Evolutionary conservation across 30 jellyfish, hydroid and myxozoan species (phyloP), one percentile per base, ranked within the genome.

Genomic region (Nemopilema nomurai): DNA sequence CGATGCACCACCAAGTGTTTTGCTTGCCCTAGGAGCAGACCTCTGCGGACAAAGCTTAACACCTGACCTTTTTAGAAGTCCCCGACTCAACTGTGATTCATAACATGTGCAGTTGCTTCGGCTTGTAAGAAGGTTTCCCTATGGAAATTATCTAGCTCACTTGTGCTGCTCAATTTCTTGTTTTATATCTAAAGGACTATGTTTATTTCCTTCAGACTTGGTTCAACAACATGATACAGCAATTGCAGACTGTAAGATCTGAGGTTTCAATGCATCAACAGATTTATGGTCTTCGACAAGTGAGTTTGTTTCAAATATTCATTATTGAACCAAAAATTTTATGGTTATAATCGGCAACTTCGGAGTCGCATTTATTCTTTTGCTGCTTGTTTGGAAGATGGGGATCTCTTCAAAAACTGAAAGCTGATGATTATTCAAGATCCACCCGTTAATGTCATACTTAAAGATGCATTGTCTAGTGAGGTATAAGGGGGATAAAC

Each of bases 181-280:
- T 18, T 63, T 4, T 63, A 1, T 63, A 4, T 18, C 7, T 63
- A n/a, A 19, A 63, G 20, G 20, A 6, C 72, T 63, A 31, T 23
- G 13, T 71, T 1, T 23, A 17, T 77, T 31, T 66, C 75, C 8
- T 66, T 28, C 71, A 77, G 87, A 77, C 65, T 25, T 77, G 87
- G 87, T 77, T 77, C 49, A 77, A 77, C 32, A 66, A 64, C 6
- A 77, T 77, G 87, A 24, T 62, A 22, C 78, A 62, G 22, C 87
- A 77, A 31, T 74, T 77, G 25, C 24, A 77, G 49, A 53, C 87
- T 1, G 87, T 69, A 26, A 57, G 87, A 77, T 30, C 53, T 26
- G 78, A 29, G 0, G 65, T 57, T 17, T 8, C 79, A 0, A 19
- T 75, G 27, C 51, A 32, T 32, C 32, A 77, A 27, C 27, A 62